Conservation (phyloP, 2,797 vertebrate genomes). For the Protosalanx chinensis region DNA sequence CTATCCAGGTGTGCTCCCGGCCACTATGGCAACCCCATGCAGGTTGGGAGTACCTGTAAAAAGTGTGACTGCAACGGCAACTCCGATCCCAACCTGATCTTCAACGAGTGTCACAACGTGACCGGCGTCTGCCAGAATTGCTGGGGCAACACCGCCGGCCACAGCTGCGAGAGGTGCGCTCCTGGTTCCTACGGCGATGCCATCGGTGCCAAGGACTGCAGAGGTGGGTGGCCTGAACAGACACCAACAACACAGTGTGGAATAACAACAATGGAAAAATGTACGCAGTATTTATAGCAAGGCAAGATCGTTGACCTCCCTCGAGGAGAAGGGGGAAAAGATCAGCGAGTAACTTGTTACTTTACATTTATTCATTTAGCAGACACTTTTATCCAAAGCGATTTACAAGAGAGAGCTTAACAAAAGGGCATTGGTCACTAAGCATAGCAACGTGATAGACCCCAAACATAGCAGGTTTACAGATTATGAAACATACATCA, state of each 20-base stretch:
- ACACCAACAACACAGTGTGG: background rate
- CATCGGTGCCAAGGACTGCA: constrained; percentile 83
- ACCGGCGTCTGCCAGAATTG: constrained; percentile 91
- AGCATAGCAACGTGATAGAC: too few species aligned
- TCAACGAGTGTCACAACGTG: constrained; percentile 91
- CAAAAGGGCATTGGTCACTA: too few species aligned
- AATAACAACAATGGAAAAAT: background rate
- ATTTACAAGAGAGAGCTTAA: too few species aligned
- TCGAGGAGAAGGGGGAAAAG: background rate
- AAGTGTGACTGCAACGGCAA: constrained; percentile 94
- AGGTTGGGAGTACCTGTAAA: constrained; percentile 81
- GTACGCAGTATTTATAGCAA: background rate
- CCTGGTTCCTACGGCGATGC: constrained; percentile 90
- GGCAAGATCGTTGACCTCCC: background rate
- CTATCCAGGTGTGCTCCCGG: constrained; percentile 87
- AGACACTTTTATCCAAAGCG: too few species aligned
- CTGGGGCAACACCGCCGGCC: constrained; percentile 83
- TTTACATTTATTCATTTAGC: too few species aligned
- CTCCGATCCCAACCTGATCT: constrained; percentile 94
- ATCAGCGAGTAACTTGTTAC: background rate
- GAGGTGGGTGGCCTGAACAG: constrained; percentile 70
- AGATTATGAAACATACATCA: too few species aligned
- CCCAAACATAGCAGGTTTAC: too few species aligned
- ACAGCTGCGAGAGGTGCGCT: constrained; percentile 86
- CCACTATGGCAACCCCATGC: constrained; percentile 91